Evolutionary conservation across 2,113 vertebrate genomes (phyloP).

Genomic region (Trogon melanurus): DNA sequence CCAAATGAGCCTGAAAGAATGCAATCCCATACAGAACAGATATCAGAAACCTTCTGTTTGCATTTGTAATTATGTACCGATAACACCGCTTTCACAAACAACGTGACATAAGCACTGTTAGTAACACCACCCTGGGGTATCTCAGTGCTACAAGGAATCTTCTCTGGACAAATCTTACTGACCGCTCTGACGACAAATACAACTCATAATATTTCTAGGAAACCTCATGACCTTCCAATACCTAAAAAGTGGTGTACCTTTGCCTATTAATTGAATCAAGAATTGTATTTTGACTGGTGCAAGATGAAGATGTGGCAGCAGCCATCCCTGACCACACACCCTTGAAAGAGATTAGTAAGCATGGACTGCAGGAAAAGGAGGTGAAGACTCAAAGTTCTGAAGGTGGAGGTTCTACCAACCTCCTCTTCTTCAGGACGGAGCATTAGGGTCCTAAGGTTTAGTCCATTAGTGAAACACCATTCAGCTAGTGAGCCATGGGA

Average conservation of each 20-base stretch:
- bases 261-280: not conserved
- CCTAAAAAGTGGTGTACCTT: not conserved
- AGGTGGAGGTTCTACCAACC: not conserved
- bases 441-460: not conserved
- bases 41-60: not conserved
- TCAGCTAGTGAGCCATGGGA: not conserved
- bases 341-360: not conserved
- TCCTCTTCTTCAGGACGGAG: not conserved
- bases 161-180: not conserved
- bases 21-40: not conserved
- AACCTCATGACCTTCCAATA: not conserved
- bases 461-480: accelerated
- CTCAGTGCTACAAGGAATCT: not conserved
- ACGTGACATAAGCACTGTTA: accelerated
- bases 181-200: not conserved
- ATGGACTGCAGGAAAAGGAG: not conserved
- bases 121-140: not conserved
- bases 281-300: not conserved
- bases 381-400: not conserved
- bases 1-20: not conserved
- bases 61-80: not conserved
- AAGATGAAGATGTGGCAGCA: not conserved
- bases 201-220: not conserved
- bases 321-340: not conserved
- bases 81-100: not conserved